Evolutionary conservation across 2,888 invertebrate genomes (phyloP), one percentile per base, ranked within the genome.

Genomic region (Andrena camellia): DNA sequence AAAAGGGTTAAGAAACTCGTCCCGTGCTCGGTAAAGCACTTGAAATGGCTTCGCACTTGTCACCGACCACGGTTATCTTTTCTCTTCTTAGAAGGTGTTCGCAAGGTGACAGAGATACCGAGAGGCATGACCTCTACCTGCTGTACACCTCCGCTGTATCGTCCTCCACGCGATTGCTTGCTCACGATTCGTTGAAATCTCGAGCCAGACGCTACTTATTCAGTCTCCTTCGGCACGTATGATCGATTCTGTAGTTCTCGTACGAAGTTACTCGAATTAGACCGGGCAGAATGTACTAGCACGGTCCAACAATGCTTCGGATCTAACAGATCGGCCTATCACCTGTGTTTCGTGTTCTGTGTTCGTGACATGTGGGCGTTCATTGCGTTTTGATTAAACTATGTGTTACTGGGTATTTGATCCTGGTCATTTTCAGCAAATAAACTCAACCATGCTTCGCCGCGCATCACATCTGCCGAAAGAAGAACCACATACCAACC

Each of bases 151-250:
- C 74, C 78, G 86, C 85, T 84, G 82, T 85, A 77, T 75, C 79
- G 80, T 84, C 86, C 69, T 33, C 88, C 87, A 85, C 86, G 81
- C 88, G 90, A 92, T 90, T 86, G 87, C 90, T 90, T 78, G 89
- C 88, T 91, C 93, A 91, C 93, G 92, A 91, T 92, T 92, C 92
- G 88, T 86, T 89, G 91, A 90, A 92, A 90, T 89, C 90, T 89
- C 86, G 71, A 66, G 48, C 72, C 50, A 35, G 59, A 52, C 42
- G 63, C 42, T 69, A 33, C 68, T 78, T 64, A 71, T 78, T 59
- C 78, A 17, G 13, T 10, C 33, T 23, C 23, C 64, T 59, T 17
- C 64, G 10, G 29, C 48, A 26, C 52, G 52, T 66, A 71, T 70
- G 70, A 70, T 71, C 70, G 60, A 62, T 73, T 35, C 62, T 20